Conservation (phyloP, 30 jellyfish, hydroid and myxozoan genomes). For the Rhopilema esculentum region DNA sequence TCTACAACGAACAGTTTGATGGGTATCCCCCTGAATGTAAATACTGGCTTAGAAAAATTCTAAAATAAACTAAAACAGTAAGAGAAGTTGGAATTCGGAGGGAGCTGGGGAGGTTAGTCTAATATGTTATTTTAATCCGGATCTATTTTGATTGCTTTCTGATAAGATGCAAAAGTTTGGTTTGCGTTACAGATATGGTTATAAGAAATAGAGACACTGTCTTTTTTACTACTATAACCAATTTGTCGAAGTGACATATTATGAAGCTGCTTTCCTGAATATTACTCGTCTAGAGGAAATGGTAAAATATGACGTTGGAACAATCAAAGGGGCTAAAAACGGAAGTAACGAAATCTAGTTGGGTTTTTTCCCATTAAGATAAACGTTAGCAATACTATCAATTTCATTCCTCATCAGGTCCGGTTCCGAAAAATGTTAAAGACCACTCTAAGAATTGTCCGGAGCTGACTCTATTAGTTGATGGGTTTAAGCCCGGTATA, state of each 20-base stretch:
- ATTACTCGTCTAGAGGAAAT: neutral
- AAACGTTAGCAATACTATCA: neutral
- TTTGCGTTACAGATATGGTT: no score
- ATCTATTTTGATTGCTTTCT: neutral
- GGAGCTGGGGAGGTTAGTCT: neutral
- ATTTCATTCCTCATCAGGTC: conserved; percentile 90
- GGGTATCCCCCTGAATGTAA: neutral
- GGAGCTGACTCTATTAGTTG: conserved; percentile 83
- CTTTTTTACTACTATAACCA: no score
- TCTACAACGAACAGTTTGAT: no score
- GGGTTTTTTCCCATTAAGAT: no score
- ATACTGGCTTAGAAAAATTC: neutral
- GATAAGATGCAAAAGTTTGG: neutral
- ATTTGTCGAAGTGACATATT: no score
- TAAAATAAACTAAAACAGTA: neutral
- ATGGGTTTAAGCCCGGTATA: conserved; percentile 84
- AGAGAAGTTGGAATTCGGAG: neutral
- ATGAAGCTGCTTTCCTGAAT: neutral
- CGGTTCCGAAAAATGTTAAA: conserved; percentile 93
- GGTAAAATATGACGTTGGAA: no score
- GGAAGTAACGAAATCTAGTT: no score
- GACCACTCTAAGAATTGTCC: conserved; percentile 99
- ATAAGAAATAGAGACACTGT: no score
- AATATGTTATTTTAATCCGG: neutral
- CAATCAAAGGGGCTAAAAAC: no score